Percentiles rank a stretch among this genome's conserved stretches.
Evolutionary conservation across 2,797 vertebrate genomes (phyloP).

Genomic region (Aeoliscus strigatus): DNA sequence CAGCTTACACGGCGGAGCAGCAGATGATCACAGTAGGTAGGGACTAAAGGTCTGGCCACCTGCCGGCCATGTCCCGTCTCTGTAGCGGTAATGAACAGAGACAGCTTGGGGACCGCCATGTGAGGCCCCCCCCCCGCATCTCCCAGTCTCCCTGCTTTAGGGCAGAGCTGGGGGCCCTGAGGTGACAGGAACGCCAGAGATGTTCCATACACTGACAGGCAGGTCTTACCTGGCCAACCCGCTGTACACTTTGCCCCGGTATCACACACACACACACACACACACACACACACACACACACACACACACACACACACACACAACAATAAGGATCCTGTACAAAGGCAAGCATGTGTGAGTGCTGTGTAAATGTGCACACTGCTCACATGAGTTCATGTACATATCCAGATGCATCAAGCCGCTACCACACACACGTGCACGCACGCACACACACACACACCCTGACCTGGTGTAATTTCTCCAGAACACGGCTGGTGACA

Average conservation of each 20-base stretch:
- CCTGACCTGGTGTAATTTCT: constrained; percentile 87
- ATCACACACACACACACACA: constrained; percentile 28
- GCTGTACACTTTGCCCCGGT: constrained; percentile 44
- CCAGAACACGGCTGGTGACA: constrained; percentile 86
- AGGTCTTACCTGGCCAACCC: constrained; percentile 78
- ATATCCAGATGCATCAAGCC: constrained; percentile 14
- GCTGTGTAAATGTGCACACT: constrained; percentile 17
- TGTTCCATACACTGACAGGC: constrained; percentile 86
- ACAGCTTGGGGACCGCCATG: constrained; percentile 89
- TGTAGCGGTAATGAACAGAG: constrained; percentile 93
- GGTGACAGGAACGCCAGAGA: constrained; percentile 87
- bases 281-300: constrained; percentile 18
- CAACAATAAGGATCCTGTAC: too few relatives aligned
- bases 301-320: too few relatives aligned
- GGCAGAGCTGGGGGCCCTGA: constrained; percentile 75
- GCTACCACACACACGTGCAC: constrained; percentile 16
- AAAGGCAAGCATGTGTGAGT: constrained; percentile 18
- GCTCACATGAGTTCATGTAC: constrained; percentile 34
- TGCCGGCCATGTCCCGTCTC: constrained; percentile 85
- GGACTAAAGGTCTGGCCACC: constrained; percentile 86
- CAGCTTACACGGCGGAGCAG: constrained; percentile 58
- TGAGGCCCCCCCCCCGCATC: constrained; percentile 76
- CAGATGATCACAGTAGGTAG: constrained; percentile 85
- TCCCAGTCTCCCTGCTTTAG: constrained; percentile 68
- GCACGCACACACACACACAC: constrained; percentile 28